phyloP scores from a whole-genome alignment of 1,140 invertebrate species.

The Papilio polytes region DNA sequence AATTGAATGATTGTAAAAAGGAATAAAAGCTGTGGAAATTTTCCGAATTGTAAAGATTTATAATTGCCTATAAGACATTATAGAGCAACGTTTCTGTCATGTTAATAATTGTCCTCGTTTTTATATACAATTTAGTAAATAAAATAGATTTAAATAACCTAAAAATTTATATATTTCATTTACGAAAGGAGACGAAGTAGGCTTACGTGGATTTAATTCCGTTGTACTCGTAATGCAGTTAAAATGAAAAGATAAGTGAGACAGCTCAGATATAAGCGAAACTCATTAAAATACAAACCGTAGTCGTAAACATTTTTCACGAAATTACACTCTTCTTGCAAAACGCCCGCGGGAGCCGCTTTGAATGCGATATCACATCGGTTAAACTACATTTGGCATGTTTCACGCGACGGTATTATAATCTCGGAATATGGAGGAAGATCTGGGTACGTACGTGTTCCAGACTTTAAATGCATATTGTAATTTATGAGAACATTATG shows the following conservation, averaged over 20 bases:
- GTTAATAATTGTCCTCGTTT: background rate
- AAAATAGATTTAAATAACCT: background rate
- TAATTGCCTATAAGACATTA: too few relatives aligned
- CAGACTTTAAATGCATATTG: constrained; percentile 21
- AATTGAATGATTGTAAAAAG: background rate
- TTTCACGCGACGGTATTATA: constrained; percentile 25
- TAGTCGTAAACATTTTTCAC: constrained; percentile 18
- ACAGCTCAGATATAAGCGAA: constrained; percentile 8
- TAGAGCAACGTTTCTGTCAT: background rate
- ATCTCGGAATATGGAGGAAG: constrained; percentile 22
- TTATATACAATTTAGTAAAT: background rate
- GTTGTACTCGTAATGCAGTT: background rate
- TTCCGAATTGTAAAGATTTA: background rate
- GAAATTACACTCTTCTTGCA: constrained; percentile 27
- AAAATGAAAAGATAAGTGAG: background rate
- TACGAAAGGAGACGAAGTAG: too few relatives aligned
- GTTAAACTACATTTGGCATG: constrained; percentile 27
- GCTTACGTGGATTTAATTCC: background rate
- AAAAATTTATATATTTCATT: background rate
- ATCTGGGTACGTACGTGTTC: constrained; percentile 8
- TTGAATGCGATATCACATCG: constrained; percentile 24
- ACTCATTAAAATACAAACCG: constrained; percentile 27
- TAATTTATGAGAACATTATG: constrained; percentile 14
- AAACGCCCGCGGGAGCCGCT: constrained; percentile 25
- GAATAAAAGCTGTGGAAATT: background rate